These are phyloP conservation scores for Hepsetus odoe DNA, from an alignment of 2,113 vertebrate genomes.

Conservation along the genomic window DNA sequence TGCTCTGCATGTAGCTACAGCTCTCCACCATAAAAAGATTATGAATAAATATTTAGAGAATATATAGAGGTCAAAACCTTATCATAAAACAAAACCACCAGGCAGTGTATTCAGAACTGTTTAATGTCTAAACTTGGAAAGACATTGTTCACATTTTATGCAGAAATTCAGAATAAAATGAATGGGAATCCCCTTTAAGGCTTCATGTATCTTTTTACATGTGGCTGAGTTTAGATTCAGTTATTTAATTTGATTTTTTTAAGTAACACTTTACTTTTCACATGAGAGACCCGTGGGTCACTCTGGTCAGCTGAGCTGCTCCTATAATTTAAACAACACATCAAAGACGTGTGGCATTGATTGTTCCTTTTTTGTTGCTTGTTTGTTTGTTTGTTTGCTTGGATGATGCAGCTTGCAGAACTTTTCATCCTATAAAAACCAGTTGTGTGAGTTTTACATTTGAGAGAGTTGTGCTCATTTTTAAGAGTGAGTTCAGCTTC, in stretches of 20 bases:
- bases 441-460: no score
- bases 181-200: conserved; percentile 68
- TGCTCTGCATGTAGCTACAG: no score
- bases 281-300: conserved; percentile 58
- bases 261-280: conserved; percentile 62
- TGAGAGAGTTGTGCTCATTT: background rate
- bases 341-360: background rate
- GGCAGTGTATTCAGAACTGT: no score
- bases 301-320: conserved; percentile 65
- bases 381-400: background rate
- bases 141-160: no score
- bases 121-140: no score
- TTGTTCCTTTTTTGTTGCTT: background rate
- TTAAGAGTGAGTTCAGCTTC: background rate
- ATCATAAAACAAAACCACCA: no score
- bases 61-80: no score
- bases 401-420: background rate
- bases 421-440: background rate
- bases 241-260: conserved; percentile 85
- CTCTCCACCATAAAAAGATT: no score
- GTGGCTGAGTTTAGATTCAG: no score
- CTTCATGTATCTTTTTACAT: conserved; percentile 80
- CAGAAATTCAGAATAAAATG: no score
- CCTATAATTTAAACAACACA: conserved; percentile 65
- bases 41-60: no score